phyloP scores from a whole-genome alignment of 2,888 invertebrate genomes.

The Plemyria rubiginata region DNA sequence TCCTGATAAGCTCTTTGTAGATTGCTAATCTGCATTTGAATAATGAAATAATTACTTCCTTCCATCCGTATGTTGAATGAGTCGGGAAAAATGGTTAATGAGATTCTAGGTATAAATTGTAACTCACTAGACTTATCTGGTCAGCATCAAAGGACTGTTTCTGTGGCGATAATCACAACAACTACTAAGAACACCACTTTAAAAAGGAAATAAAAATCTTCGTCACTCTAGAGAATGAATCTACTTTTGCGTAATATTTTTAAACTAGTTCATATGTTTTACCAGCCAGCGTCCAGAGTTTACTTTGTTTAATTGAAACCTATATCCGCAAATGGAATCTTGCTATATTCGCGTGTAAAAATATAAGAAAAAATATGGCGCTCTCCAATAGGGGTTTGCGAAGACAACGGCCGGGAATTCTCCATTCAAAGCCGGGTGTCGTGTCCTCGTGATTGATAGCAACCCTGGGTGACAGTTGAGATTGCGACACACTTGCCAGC shows the following conservation, averaged over 20 bases:
- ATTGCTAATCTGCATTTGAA: constrained; percentile 34
- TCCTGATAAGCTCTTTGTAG: constrained; percentile 36
- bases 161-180: too few relatives aligned
- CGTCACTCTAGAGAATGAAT: too few relatives aligned
- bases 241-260: too few relatives aligned
- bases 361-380: constrained; percentile 12
- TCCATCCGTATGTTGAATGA: constrained; percentile 14
- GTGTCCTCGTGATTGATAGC: constrained; percentile 58
- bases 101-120: constrained; percentile 16
- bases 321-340: background rate
- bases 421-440: constrained; percentile 27
- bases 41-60: constrained; percentile 34
- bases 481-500: constrained; percentile 43
- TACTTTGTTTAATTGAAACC: background rate
- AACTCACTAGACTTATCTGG: background rate
- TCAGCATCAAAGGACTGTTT: background rate
- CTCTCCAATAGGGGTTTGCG: constrained; percentile 4
- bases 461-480: constrained; percentile 50
- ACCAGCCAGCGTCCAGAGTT: too few relatives aligned
- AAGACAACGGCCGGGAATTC: constrained; percentile 13
- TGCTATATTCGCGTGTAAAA: background rate
- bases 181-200: too few relatives aligned
- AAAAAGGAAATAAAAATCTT: too few relatives aligned
- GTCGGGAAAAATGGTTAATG: constrained; percentile 18
- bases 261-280: too few relatives aligned